Percentiles rank a stretch among this genome's conserved stretches.
phyloP scores from a whole-genome alignment of 2,797 vertebrate species.

The Enteromius trimaculatus region DNA sequence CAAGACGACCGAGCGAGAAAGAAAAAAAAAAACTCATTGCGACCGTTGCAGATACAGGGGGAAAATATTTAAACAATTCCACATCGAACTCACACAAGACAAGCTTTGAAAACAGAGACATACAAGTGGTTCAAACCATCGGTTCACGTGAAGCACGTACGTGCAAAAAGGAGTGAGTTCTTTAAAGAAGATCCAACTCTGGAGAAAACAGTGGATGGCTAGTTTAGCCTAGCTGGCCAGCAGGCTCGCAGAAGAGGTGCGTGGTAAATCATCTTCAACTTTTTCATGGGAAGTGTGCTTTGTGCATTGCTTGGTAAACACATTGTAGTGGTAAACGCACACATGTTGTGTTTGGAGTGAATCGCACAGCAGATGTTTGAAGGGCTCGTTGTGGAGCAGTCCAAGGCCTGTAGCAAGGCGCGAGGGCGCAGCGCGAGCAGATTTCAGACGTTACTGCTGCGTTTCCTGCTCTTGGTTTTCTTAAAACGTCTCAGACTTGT shows the following conservation, averaged over 20 bases:
- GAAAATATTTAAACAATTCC: constrained; percentile 13
- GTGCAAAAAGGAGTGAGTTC: constrained; percentile 39
- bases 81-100: constrained; percentile 7
- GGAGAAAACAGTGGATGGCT: constrained; percentile 53
- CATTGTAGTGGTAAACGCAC: background rate
- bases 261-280: background rate
- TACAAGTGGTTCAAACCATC: background rate
- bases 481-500: background rate
- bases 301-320: background rate
- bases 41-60: constrained; percentile 38
- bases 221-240: constrained; percentile 57
- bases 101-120: constrained; percentile 16
- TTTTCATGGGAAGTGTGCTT: background rate
- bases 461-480: background rate
- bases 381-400: background rate
- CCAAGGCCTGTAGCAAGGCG: constrained; percentile 34
- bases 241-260: constrained; percentile 46
- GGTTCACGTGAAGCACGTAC: constrained; percentile 14
- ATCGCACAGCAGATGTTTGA: background rate
- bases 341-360: background rate
- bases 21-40: constrained; percentile 57
- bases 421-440: background rate
- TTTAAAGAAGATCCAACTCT: constrained; percentile 45
- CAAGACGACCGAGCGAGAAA: constrained; percentile 63
- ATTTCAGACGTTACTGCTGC: background rate